A percentile compares a stretch with the other conserved stretches of the same genome.
phyloP scores from a whole-genome alignment of 2,888 invertebrate species.

The Noctua fimbriata region DNA sequence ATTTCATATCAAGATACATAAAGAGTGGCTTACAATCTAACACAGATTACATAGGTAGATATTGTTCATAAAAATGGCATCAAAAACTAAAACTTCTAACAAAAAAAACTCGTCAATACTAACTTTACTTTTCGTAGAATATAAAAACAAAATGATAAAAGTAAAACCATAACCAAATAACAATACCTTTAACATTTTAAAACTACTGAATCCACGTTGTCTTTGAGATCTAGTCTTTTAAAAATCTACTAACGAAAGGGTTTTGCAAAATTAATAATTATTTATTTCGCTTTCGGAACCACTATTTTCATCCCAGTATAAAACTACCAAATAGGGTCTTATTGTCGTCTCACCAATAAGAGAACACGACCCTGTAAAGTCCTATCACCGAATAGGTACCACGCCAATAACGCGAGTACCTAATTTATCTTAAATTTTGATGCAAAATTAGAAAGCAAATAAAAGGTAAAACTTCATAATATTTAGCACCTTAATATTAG shows the following conservation, averaged over 20 bases:
- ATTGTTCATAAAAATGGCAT: constrained; percentile 56
- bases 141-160: constrained; percentile 47
- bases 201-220: constrained; percentile 45
- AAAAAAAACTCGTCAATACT: constrained; percentile 48
- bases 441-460: constrained; percentile 44
- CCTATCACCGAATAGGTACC: constrained; percentile 43
- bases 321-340: constrained; percentile 29
- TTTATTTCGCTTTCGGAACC: constrained; percentile 26
- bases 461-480: constrained; percentile 10
- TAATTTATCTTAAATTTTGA: constrained; percentile 50
- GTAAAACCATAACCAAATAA: constrained; percentile 48
- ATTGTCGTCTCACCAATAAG: constrained; percentile 29
- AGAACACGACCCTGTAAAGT: constrained; percentile 40
- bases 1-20: constrained; percentile 59
- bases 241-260: constrained; percentile 39
- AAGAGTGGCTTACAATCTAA: constrained; percentile 63
- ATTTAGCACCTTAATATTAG: constrained; percentile 50
- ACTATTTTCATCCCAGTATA: constrained; percentile 20
- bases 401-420: constrained; percentile 54
- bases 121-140: constrained; percentile 23
- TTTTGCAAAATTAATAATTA: not conserved
- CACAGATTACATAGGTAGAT: constrained; percentile 44
- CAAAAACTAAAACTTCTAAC: constrained; percentile 61
- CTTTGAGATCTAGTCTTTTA: constrained; percentile 52
- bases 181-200: constrained; percentile 13